Evolutionary conservation across 1,140 invertebrate species (phyloP).

Genomic region (Bacillus rossius): DNA sequence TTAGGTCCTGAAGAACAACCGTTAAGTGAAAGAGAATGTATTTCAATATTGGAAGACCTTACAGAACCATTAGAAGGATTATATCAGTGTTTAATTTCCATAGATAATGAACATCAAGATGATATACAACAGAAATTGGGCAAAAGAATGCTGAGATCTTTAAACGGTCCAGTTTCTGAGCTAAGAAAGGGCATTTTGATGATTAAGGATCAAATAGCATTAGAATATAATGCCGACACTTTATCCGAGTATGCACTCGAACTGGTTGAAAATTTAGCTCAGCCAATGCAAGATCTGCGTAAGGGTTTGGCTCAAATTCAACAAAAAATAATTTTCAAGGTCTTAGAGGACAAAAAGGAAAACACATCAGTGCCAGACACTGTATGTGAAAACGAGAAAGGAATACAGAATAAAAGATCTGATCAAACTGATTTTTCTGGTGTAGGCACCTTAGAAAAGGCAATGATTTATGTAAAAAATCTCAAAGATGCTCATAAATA

Average conservation of each 20-base stretch:
- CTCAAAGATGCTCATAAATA: too few species aligned
- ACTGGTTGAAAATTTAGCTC: not conserved
- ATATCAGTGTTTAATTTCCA: constrained; percentile 16
- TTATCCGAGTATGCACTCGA: constrained; percentile 4
- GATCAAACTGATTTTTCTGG: too few species aligned
- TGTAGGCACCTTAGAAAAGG: too few species aligned
- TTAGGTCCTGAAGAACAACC: not conserved
- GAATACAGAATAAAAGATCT: too few species aligned
- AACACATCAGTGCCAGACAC: too few species aligned
- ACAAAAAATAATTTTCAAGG: too few species aligned
- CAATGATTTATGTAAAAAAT: too few species aligned
- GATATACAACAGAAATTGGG: constrained; percentile 2
- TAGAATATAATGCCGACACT: constrained; percentile 17
- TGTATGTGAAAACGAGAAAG: too few species aligned
- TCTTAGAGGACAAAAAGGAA: too few species aligned
- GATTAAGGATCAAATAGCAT: constrained; percentile 24
- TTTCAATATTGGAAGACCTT: constrained; percentile 1
- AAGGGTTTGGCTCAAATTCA: not conserved
- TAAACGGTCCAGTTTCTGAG: constrained; percentile 25
- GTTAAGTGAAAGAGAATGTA: not conserved
- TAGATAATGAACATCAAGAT: constrained; percentile 17
- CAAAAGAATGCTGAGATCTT: constrained; percentile 20
- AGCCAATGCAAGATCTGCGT: constrained; percentile 8
- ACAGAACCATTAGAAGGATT: constrained; percentile 15
- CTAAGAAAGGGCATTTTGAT: constrained; percentile 15